phyloP scores from a whole-genome alignment of 2,888 invertebrate genomes.

The Erebia aethiops region DNA sequence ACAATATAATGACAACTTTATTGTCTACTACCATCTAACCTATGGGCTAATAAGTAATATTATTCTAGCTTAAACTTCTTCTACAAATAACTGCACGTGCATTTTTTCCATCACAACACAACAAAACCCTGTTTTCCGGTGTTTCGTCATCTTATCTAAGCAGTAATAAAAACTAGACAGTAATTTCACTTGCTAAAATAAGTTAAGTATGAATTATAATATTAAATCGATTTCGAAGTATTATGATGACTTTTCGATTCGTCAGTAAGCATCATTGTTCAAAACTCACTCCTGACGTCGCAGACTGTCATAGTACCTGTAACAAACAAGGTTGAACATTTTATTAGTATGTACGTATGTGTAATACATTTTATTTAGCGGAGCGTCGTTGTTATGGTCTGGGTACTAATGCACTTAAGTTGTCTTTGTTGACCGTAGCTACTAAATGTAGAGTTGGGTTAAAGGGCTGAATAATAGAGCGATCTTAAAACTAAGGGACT shows the following conservation, averaged over 20 bases:
- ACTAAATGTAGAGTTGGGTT: not conserved
- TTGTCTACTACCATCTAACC: too few species aligned
- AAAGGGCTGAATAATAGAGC: not conserved
- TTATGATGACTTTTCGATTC: constrained; percentile 43
- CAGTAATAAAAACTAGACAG: too few species aligned
- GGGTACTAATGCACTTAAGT: constrained; percentile 33
- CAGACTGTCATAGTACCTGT: constrained; percentile 77
- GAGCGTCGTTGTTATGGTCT: constrained; percentile 29
- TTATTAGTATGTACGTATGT: constrained; percentile 31
- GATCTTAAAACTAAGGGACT: too few species aligned
- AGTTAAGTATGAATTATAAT: not conserved
- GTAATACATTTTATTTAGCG: constrained; percentile 34
- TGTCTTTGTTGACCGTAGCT: constrained; percentile 5
- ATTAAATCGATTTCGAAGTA: constrained; percentile 17
- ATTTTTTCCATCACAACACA: too few species aligned
- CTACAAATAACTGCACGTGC: too few species aligned
- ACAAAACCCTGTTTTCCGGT: too few species aligned
- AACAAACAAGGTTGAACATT: constrained; percentile 50
- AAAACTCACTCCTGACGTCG: constrained; percentile 73
- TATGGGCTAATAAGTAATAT: too few species aligned
- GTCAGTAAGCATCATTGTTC: constrained; percentile 62
- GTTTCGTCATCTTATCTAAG: too few species aligned
- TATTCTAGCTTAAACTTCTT: too few species aligned
- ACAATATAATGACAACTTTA: too few species aligned
- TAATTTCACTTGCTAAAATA: too few species aligned